phyloP scores from a whole-genome alignment of 2,113 vertebrate species.

The Ailurus styani region DNA sequence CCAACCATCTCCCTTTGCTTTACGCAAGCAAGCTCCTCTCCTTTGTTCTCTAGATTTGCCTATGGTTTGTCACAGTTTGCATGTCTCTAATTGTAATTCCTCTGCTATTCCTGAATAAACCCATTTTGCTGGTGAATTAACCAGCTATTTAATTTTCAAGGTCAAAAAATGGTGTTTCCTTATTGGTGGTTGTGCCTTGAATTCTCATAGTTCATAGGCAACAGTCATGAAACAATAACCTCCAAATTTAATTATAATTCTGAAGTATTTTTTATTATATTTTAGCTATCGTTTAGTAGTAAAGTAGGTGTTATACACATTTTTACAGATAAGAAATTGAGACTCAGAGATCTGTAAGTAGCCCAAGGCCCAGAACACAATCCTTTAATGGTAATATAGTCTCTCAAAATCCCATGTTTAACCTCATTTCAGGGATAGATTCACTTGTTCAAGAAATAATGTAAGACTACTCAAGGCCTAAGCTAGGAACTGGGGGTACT shows the following conservation, averaged over 20 bases:
- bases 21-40: not conserved
- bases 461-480: not conserved
- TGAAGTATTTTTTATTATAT: not conserved
- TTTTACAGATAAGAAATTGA: not conserved
- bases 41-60: not conserved
- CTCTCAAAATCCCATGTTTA: not conserved
- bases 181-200: accelerated
- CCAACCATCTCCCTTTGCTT: not conserved
- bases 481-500: not conserved
- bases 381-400: not conserved
- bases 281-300: not conserved
- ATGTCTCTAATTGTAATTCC: not conserved
- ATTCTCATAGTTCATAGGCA: not conserved
- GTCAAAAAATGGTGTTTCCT: not conserved
- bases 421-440: not conserved
- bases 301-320: not conserved
- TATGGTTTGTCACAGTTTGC: not conserved
- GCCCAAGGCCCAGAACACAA: not conserved
- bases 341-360: not conserved
- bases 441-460: not conserved
- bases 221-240: not conserved
- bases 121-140: not conserved
- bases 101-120: not conserved
- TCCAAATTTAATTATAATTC: not conserved
- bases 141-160: not conserved